Base-by-base conservation (phyloP, 1,140 invertebrate genomes). In the Cydia amplana region DNA sequence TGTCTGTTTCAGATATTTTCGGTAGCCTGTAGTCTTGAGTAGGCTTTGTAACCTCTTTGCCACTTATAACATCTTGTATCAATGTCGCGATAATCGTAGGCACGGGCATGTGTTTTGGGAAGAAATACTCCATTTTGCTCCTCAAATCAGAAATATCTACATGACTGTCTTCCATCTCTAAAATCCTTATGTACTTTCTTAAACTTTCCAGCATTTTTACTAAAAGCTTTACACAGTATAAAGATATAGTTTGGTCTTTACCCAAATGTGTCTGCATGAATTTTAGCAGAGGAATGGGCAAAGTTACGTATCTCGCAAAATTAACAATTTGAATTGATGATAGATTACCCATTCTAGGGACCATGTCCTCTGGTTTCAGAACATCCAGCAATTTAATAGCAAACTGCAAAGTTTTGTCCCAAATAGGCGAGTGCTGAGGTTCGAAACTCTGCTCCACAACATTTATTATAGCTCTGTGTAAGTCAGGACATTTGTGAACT, bases 401-500 rank as follows among this genome's bases (percentile, higher is more conserved):
- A 87, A 95, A 96, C 43, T 92, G 85, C 28, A 94, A 87, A 49
- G 93, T 87, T 80, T 83, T 92, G 74, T 94, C 88, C 95, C 95
- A 96, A 77, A 95, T 94, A 74, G 85, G 84, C 2, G 95, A 94
- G 43, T 93, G 86, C 85, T 94, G 91, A 0, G 95, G 95, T 79
- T 94, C 93, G 78, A 96, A 93, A 83, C 91, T 94, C 46, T 94
- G 90, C 80, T 95, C 94, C 3, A 95, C 83, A 36, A 92, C 89
- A 74, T 49, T 90, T 63, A 96, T 94, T 5, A 96, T 93, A 46
- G 94, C 93, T 87, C 95, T 94, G 12, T 95, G 94, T 65, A 97
- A 92, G 86, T 97, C 96, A 1, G 96, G 96, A 88, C 96, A 96
- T 40, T 94, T 94, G 49, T 87, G 86, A 72, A 97, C 86, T 60